Percentiles rank a stretch among this genome's conserved stretches.
Evolutionary conservation across 2,797 vertebrate species (phyloP).

Genomic region (Clarias pachynema): DNA sequence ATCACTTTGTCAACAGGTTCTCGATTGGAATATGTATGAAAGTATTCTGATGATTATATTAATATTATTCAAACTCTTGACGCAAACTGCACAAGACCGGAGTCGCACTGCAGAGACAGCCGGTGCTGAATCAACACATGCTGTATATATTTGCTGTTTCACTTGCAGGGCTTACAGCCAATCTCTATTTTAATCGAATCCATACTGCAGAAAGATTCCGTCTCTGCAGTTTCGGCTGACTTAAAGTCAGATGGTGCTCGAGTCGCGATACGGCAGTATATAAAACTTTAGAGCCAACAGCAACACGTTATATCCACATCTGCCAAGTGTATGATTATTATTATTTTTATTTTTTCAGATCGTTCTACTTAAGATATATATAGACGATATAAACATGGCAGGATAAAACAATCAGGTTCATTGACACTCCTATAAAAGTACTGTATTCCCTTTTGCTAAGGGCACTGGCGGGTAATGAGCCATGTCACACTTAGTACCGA

Average conservation of each 20-base stretch:
- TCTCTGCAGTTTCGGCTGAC: slow-evolving; percentile 27
- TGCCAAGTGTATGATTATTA: background rate
- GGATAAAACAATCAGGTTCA: slow-evolving; percentile 1
- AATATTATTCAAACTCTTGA: background rate
- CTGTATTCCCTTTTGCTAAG: background rate
- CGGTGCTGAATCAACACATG: slow-evolving; percentile 27
- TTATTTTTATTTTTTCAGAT: background rate
- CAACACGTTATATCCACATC: background rate
- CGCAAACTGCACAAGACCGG: background rate
- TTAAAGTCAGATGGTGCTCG: slow-evolving; percentile 8
- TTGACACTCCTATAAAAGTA: background rate
- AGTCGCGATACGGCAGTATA: background rate
- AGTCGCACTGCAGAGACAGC: slow-evolving; percentile 22
- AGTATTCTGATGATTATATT: background rate
- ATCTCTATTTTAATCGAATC: slow-evolving; percentile 39
- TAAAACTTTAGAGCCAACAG: slow-evolving; percentile 19
- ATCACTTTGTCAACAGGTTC: slow-evolving; percentile 15
- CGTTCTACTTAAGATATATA: background rate
- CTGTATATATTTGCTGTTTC: slow-evolving; percentile 29
- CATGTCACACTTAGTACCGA: background rate
- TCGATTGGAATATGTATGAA: background rate
- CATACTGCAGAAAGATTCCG: slow-evolving; percentile 35
- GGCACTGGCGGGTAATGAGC: background rate
- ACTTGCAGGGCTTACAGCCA: slow-evolving; percentile 34
- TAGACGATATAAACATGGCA: background rate